Conservation (phyloP, 2,113 vertebrate genomes). For the Myotis yumanensis region DNA sequence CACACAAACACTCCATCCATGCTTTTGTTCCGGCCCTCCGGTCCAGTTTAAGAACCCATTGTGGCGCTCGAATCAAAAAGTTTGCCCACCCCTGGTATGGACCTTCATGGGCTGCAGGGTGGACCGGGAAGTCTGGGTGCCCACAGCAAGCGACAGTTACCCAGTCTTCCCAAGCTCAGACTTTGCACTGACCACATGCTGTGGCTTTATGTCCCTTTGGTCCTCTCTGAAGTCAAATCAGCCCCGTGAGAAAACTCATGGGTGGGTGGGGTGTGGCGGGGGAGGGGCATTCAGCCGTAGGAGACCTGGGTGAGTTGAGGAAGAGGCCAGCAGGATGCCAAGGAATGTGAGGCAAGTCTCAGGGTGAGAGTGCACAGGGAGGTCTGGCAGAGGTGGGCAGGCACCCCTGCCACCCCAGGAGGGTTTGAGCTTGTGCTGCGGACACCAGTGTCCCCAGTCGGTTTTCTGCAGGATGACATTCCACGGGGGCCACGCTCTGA, state of each 20-base stretch:
- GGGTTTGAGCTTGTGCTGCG: background rate
- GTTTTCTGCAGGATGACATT: background rate
- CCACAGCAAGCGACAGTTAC: background rate
- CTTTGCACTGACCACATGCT: background rate
- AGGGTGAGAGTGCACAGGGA: no score
- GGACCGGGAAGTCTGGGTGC: fast-evolving
- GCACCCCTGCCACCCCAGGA: fast-evolving
- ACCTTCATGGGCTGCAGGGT: background rate
- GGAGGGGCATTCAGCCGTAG: fast-evolving
- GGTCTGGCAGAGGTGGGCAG: background rate
- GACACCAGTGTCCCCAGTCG: background rate
- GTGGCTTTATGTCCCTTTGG: background rate
- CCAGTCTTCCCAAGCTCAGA: background rate
- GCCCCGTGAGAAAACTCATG: background rate
- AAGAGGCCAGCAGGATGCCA: no score
- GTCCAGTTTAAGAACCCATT: no score
- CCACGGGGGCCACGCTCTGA: background rate
- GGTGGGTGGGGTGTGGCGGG: no score
- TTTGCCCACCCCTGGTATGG: no score
- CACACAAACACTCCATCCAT: no score
- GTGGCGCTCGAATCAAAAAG: no score
- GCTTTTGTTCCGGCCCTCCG: no score
- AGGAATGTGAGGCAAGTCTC: background rate
- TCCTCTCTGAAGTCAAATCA: background rate
- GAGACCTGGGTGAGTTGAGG: background rate